phyloP scores from a whole-genome alignment of 2,797 vertebrate genomes.

The Trematocara caparti region DNA sequence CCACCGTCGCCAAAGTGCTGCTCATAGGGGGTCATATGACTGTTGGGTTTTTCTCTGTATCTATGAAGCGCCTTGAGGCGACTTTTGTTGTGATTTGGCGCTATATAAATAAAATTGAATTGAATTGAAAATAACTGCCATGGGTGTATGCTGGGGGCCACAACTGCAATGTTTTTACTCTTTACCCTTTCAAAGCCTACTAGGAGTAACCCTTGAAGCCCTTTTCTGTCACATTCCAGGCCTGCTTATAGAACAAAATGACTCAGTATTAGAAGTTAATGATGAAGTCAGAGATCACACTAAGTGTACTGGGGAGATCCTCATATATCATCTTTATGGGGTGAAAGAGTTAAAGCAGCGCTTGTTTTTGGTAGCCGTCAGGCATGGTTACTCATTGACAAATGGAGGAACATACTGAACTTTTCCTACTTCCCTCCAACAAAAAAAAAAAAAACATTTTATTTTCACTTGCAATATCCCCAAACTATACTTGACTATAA shows the following conservation, averaged over 20 bases:
- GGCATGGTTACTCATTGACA: not conserved
- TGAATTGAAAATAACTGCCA: not conserved
- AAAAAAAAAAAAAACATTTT: not conserved
- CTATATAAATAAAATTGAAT: too few relatives aligned
- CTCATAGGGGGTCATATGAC: too few relatives aligned
- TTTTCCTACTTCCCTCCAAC: not conserved
- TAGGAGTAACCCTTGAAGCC: not conserved
- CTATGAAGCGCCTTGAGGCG: too few relatives aligned
- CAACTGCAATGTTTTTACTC: not conserved
- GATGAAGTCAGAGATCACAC: not conserved
- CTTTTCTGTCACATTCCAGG: not conserved
- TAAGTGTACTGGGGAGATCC: not conserved
- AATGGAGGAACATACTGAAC: not conserved
- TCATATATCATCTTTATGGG: not conserved
- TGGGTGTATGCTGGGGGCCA: not conserved
- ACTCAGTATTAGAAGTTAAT: not conserved
- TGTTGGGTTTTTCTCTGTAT: too few relatives aligned
- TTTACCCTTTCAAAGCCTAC: not conserved
- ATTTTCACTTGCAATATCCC: not conserved
- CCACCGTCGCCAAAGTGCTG: too few relatives aligned
- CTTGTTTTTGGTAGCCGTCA: not conserved
- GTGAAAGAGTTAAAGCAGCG: not conserved
- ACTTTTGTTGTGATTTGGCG: too few relatives aligned
- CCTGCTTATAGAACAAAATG: not conserved
- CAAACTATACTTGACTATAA: not conserved